Conservation (phyloP, 2,113 vertebrate genomes). For the Otis tarda region DNA sequence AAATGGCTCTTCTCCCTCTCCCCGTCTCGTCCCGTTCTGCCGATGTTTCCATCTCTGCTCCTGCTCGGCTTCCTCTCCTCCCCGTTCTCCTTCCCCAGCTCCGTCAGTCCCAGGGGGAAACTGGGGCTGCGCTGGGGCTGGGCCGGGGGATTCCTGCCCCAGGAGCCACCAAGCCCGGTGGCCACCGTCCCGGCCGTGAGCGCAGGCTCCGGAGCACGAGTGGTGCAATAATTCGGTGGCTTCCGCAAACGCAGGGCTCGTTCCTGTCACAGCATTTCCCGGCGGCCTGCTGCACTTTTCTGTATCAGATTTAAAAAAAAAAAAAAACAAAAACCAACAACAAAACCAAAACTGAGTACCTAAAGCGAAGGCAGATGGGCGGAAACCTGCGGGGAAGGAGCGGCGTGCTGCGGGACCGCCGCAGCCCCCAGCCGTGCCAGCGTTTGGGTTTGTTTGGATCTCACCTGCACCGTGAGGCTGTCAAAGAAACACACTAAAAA, state of each 20-base stretch:
- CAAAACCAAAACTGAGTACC: no score
- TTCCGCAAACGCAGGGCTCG: not conserved
- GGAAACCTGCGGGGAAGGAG: not conserved
- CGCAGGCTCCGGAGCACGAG: fast-evolving
- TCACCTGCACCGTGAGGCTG: not conserved
- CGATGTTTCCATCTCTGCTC: not conserved
- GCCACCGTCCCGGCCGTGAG: not conserved
- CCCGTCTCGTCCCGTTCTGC: not conserved
- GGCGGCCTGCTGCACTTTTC: not conserved
- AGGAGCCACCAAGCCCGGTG: not conserved
- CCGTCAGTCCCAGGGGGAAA: fast-evolving
- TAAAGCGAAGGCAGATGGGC: not conserved
- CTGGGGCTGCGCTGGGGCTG: fast-evolving
- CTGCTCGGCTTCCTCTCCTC: not conserved
- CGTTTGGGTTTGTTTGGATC: not conserved
- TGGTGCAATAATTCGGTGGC: fast-evolving
- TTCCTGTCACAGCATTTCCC: not conserved
- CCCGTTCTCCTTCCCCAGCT: not conserved
- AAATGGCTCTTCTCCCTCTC: not conserved
- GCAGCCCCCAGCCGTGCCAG: not conserved
- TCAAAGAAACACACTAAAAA: not conserved
- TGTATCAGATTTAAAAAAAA: not conserved
- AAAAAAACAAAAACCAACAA: no score
- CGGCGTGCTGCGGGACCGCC: fast-evolving
- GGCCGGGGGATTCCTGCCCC: not conserved